A percentile compares a stretch with the other conserved stretches of the same genome.
Conservation (phyloP, 2,797 vertebrate genomes). For the Galago senegalensis region DNA sequence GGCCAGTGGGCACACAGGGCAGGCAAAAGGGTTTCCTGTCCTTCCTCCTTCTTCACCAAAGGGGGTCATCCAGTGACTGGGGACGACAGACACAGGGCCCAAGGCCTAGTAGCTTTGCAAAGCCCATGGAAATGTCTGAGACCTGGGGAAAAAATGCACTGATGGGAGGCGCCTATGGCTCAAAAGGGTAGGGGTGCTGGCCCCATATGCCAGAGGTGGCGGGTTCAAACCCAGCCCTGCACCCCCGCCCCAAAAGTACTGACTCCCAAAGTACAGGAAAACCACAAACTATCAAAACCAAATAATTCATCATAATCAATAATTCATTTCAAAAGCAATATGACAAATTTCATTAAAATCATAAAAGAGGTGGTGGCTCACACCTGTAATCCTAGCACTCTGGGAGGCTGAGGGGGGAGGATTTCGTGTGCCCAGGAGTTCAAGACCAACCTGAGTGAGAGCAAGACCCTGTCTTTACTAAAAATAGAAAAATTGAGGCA, state of each 20-base stretch:
- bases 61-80: neutral
- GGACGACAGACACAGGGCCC: neutral
- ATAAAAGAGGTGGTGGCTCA: neutral
- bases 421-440: no score
- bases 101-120: neutral
- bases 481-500: no score
- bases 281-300: neutral
- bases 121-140: neutral
- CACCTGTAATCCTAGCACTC: no score
- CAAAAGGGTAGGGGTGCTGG: no score
- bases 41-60: neutral
- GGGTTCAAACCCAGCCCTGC: no score
- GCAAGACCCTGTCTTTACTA: no score
- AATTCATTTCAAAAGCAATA: constrained; percentile 52
- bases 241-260: neutral
- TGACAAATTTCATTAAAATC: neutral
- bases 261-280: neutral
- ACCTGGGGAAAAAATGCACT: neutral
- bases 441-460: no score
- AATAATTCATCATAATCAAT: neutral
- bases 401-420: no score
- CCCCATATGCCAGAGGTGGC: no score
- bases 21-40: neutral
- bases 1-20: neutral
- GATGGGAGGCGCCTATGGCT: no score